Percentiles rank a stretch among this genome's conserved stretches.
Conservation (phyloP, 2,113 vertebrate genomes). For the Thunnus maccoyii region DNA sequence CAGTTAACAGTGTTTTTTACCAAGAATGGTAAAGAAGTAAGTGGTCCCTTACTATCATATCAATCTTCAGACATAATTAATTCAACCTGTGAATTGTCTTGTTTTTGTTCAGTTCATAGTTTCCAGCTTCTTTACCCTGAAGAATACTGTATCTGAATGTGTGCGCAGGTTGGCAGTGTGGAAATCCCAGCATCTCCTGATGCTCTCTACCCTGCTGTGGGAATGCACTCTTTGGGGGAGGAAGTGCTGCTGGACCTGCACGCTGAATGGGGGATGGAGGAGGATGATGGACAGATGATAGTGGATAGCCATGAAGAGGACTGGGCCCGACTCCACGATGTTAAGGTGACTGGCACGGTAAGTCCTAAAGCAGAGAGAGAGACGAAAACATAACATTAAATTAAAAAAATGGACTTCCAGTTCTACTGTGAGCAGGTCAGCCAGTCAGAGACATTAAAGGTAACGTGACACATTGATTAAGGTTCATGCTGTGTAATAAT, state of each 20-base stretch:
- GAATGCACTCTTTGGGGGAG: slow-evolving; percentile 94
- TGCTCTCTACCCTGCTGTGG: slow-evolving; percentile 92
- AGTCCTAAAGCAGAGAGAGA: slow-evolving; percentile 58
- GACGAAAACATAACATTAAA: no score
- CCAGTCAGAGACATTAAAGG: background rate
- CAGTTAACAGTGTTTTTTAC: slow-evolving; percentile 96
- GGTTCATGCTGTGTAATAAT: slow-evolving; percentile 3
- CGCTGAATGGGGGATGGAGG: slow-evolving; percentile 89
- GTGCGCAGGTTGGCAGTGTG: slow-evolving; percentile 84
- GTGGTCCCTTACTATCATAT: slow-evolving; percentile 27
- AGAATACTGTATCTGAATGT: slow-evolving; percentile 10
- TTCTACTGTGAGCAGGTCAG: background rate
- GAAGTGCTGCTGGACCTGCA: slow-evolving; percentile 93
- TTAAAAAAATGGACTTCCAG: no score
- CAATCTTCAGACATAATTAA: background rate
- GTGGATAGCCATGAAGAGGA: slow-evolving; percentile 96
- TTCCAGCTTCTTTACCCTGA: background rate
- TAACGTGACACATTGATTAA: background rate
- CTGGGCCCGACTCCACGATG: slow-evolving; percentile 92
- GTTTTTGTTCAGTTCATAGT: background rate
- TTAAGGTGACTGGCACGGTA: slow-evolving; percentile 91
- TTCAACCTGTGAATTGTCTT: background rate
- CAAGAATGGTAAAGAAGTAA: slow-evolving; percentile 94
- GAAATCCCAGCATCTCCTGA: slow-evolving; percentile 89
- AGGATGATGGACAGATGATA: slow-evolving; percentile 94